Conservation (phyloP, 2,797 vertebrate species). For the Muscicapa striata region DNA sequence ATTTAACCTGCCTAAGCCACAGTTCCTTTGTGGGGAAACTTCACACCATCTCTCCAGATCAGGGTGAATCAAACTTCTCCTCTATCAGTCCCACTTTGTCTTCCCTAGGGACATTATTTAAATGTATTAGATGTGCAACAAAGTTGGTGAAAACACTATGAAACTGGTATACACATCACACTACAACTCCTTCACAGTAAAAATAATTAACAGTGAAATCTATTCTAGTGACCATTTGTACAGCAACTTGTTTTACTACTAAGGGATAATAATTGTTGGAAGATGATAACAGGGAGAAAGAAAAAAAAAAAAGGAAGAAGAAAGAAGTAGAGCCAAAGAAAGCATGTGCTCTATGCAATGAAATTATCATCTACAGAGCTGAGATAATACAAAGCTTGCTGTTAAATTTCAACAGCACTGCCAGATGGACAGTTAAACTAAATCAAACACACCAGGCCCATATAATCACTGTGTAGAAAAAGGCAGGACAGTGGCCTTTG, state of each 20-base stretch:
- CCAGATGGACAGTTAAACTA: conserved; percentile 26
- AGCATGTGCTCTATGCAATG: background rate
- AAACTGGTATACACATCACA: background rate
- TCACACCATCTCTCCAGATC: background rate
- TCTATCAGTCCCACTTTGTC: background rate
- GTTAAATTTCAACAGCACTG: conserved; percentile 46
- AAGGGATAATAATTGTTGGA: background rate
- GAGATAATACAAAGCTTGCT: conserved; percentile 30
- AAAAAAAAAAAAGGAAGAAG: background rate
- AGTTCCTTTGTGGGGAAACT: background rate
- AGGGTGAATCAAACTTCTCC: background rate
- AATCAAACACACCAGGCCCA: background rate
- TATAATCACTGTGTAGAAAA: background rate
- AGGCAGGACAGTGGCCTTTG: conserved; percentile 17
- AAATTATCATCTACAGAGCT: background rate
- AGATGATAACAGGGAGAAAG: background rate
- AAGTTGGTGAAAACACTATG: background rate
- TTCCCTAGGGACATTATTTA: background rate
- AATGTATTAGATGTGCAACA: background rate
- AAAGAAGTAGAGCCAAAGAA: conserved; percentile 28
- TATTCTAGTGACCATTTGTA: background rate
- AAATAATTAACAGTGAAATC: background rate
- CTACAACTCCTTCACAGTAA: background rate
- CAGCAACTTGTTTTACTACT: background rate
- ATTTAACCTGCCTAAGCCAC: background rate